Percentiles rank a stretch among this genome's conserved stretches.
phyloP scores from a whole-genome alignment of 2,888 invertebrate genomes.

The Ormyrus thymus region DNA sequence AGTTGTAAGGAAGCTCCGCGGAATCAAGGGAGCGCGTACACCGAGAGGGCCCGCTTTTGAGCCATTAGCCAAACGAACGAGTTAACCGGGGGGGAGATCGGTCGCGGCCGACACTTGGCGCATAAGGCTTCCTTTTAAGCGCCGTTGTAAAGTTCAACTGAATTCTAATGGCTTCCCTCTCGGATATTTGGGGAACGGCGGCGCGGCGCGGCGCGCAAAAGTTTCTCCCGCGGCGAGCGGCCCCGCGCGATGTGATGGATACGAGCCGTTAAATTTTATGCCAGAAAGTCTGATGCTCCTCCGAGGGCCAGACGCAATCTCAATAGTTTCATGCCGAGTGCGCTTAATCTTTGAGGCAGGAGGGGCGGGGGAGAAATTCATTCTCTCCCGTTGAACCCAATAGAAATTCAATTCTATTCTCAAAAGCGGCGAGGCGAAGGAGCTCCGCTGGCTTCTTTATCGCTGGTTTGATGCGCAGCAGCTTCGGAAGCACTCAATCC shows the following conservation, averaged over 20 bases:
- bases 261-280: slow-evolving; percentile 13
- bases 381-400: no score
- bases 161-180: slow-evolving; percentile 43
- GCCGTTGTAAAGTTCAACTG: slow-evolving; percentile 27
- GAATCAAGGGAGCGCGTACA: no score
- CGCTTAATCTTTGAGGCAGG: slow-evolving; percentile 4
- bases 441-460: not conserved
- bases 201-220: slow-evolving; percentile 3
- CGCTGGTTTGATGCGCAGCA: no score
- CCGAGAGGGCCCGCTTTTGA: not conserved
- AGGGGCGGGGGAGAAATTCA: not conserved
- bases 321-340: not conserved
- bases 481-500: no score
- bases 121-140: slow-evolving; percentile 26
- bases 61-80: not conserved
- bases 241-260: slow-evolving; percentile 17
- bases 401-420: no score
- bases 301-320: no score
- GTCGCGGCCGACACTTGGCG: not conserved
- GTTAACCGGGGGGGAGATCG: slow-evolving; percentile 3
- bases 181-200: not conserved
- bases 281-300: not conserved
- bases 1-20: no score
- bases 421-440: not conserved
- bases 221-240: no score